phyloP scores from a whole-genome alignment of 2,113 vertebrate species.

The Chionomys nivalis region DNA sequence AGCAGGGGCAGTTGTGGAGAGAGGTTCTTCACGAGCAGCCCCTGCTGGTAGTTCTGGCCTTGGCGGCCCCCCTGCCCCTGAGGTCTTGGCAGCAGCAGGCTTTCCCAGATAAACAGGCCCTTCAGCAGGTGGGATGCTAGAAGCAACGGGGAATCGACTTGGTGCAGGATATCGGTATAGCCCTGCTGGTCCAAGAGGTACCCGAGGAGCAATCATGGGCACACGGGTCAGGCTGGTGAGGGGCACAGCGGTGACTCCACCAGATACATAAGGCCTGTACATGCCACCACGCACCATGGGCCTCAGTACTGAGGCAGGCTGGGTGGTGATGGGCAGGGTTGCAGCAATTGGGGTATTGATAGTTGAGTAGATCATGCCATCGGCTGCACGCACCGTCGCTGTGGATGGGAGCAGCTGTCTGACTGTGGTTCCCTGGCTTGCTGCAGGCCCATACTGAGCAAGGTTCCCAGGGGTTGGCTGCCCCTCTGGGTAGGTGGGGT shows the following conservation, averaged over 20 bases:
- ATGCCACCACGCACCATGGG: conserved; percentile 93
- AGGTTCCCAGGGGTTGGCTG: conserved; percentile 90
- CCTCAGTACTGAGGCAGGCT: conserved; percentile 92
- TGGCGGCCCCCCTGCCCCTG: conserved; percentile 43
- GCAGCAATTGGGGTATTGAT: conserved; percentile 98
- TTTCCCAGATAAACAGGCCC: conserved; percentile 95
- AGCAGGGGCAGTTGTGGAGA: conserved; percentile 53
- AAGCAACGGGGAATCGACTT: conserved; percentile 84
- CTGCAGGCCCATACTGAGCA: conserved; percentile 85
- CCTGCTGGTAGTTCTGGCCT: conserved; percentile 74
- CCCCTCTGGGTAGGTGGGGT: conserved; percentile 89
- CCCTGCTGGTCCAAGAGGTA: conserved; percentile 90
- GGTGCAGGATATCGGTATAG: conserved; percentile 91
- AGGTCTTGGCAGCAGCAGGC: conserved; percentile 80
- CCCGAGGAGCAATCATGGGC: conserved; percentile 91
- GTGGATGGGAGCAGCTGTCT: conserved; percentile 93
- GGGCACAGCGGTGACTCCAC: conserved; percentile 92
- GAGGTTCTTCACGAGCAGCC: conserved; percentile 80
- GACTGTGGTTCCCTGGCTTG: conserved; percentile 90
- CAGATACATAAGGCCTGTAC: conserved; percentile 92
- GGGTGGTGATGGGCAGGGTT: conserved; percentile 98
- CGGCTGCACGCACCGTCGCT: conserved; percentile 92
- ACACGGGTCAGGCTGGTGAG: conserved; percentile 93
- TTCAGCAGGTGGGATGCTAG: conserved; percentile 87
- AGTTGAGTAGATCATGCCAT: conserved; percentile 99